Evolutionary conservation across 2,888 invertebrate genomes (phyloP), one percentile per base, ranked within the genome.

Genomic region (Nycteola revayana): DNA sequence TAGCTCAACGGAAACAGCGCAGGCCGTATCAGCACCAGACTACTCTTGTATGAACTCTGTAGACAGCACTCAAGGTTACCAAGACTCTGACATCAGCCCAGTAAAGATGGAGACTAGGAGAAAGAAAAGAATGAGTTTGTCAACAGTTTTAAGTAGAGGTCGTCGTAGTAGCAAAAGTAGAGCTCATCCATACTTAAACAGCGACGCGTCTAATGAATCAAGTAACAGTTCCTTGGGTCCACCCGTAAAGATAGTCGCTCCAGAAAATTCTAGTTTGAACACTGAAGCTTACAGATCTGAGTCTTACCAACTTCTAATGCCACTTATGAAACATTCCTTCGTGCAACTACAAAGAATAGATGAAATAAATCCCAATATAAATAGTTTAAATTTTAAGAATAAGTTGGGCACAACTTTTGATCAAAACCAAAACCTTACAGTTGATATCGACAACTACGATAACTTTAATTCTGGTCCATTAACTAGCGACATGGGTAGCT

Each of bases 31-130:
- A 28, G 25, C 64, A 7, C 66, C 68, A 9, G 66, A 67, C 9
- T 60, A 61, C 17, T 49, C 36, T 2, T 53, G 66, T 3, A 34
- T 46, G 9, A 48, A 66, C 26, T 75, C 77, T 1, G 35, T 73
- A 27, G 83, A 83, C 23, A 83, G 77, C 42, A 74, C 70, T n/a
- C 77, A 77, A 49, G 82, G 79, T 1, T 84, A 86, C 44, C 72
- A 74, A 59, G 83, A 85, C 36, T 77, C 86, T 0, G 83, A 85
- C 35, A 22, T 47, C 1, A 84, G 77, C 46, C 75, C 72, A 0
- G 24, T 57, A 1, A 64, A 55, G 35, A 25, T 49, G 1, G 45
- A 45, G 24, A 17, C 43, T 2, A 69, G 38, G 25, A 66, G 55
- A 44, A 70, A 65, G 41, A 81, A 70, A 49, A 66, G 58, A 44